These are phyloP conservation scores for Siniperca knerii DNA, from an alignment of 2,113 vertebrate species.

Conservation along the genomic window DNA sequence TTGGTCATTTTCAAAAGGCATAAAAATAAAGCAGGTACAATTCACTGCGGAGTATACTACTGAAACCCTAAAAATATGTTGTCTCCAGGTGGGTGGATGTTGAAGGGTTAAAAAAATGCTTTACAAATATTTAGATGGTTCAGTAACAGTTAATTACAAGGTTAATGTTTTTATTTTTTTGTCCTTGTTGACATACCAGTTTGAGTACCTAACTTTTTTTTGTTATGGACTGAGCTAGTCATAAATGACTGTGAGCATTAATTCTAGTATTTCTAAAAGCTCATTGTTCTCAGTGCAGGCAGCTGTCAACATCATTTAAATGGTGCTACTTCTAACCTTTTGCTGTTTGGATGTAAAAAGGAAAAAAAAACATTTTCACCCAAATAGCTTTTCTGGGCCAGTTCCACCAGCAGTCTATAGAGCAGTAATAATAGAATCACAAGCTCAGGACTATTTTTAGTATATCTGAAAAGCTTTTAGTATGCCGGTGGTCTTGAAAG, in stretches of 20 bases:
- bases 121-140: background rate
- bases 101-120: background rate
- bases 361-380: conserved; percentile 43
- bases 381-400: conserved; percentile 67
- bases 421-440: conserved; percentile 67
- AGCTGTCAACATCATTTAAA: conserved; percentile 25
- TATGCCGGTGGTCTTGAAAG: conserved; percentile 47
- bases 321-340: conserved; percentile 31
- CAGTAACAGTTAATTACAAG: background rate
- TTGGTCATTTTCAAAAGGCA: background rate
- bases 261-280: conserved; percentile 1
- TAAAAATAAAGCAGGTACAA: background rate
- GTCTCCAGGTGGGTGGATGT: background rate
- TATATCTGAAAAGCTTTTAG: conserved; percentile 67
- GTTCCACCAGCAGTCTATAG: conserved; percentile 43
- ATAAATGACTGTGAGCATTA: background rate
- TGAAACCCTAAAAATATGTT: background rate
- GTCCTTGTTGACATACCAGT: background rate
- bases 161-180: background rate
- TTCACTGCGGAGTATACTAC: too few species aligned
- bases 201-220: background rate
- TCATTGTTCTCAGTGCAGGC: conserved; percentile 37
- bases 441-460: conserved; percentile 70
- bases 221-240: background rate
- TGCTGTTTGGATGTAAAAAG: conserved; percentile 40